These are phyloP conservation scores for Anodontia alba DNA, from an alignment of 2,888 invertebrate genomes.

Conservation along the genomic window DNA sequence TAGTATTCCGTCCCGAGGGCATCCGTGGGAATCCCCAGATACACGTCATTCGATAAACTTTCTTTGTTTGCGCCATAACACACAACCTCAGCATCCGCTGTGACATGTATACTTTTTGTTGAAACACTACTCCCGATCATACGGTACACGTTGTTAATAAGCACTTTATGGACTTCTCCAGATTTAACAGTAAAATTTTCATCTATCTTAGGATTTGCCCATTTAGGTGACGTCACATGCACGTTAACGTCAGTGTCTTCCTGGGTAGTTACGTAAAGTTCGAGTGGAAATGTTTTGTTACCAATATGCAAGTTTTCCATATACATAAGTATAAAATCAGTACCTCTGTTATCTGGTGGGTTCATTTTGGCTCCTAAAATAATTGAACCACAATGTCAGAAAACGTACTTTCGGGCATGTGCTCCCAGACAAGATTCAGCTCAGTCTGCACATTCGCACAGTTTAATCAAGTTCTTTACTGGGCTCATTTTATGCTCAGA, in stretches of 20 bases:
- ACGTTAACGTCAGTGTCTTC: slow-evolving; percentile 60
- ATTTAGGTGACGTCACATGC: slow-evolving; percentile 60
- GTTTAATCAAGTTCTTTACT: no score
- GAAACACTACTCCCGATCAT: slow-evolving; percentile 53
- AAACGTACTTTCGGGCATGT: no score
- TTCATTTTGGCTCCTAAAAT: neutral
- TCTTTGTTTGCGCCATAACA: slow-evolving; percentile 68
- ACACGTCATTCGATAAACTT: slow-evolving; percentile 63
- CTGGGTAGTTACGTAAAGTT: slow-evolving; percentile 64
- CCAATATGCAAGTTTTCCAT: slow-evolving; percentile 66
- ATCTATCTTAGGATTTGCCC: slow-evolving; percentile 52
- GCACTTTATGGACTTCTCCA: slow-evolving; percentile 58
- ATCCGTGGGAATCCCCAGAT: slow-evolving; percentile 62
- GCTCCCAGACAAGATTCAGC: no score
- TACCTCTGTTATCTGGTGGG: slow-evolving; percentile 67
- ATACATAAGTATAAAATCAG: slow-evolving; percentile 65
- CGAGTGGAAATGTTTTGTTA: slow-evolving; percentile 50
- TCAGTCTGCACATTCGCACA: no score
- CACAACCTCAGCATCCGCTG: slow-evolving; percentile 60
- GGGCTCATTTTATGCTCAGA: no score
- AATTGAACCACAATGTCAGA: neutral
- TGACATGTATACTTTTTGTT: slow-evolving; percentile 60
- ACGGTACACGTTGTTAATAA: slow-evolving; percentile 46
- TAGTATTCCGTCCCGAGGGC: slow-evolving; percentile 65
- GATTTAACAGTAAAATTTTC: slow-evolving; percentile 56